These are phyloP conservation scores for Neuroterus valhalla DNA, from an alignment of 1,140 invertebrate genomes.

Conservation along the genomic window DNA sequence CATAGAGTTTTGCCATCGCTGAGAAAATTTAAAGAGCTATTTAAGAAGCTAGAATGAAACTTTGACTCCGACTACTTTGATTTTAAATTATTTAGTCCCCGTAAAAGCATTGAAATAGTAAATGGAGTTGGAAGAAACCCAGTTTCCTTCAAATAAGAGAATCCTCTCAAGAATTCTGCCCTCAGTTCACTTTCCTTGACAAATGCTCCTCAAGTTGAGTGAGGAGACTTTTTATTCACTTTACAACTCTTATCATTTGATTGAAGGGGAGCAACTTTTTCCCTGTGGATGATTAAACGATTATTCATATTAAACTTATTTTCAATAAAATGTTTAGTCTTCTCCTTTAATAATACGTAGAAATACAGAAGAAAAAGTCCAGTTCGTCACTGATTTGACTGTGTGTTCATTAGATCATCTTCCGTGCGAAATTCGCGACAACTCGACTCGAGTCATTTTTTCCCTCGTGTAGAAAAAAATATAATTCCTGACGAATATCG, in stretches of 20 bases:
- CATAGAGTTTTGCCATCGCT: too few relatives aligned
- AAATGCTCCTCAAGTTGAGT: neutral
- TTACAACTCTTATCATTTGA: too few relatives aligned
- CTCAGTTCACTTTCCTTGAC: neutral
- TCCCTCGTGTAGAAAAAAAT: neutral
- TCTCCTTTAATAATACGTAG: too few relatives aligned
- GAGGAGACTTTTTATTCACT: too few relatives aligned
- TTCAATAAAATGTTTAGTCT: too few relatives aligned
- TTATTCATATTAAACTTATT: too few relatives aligned
- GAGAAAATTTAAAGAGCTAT: too few relatives aligned
- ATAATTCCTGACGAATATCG: constrained; percentile 2
- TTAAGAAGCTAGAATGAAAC: too few relatives aligned
- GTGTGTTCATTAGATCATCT: neutral
- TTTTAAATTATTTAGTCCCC: neutral
- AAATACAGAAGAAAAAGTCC: neutral
- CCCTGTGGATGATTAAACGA: too few relatives aligned
- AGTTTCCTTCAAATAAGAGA: neutral
- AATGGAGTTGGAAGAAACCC: neutral
- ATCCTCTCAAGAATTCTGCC: neutral
- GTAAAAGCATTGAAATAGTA: constrained; percentile 22
- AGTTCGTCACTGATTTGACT: neutral
- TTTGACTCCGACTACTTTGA: too few relatives aligned
- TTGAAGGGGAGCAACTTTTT: too few relatives aligned
- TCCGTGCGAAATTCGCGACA: constrained; percentile 15
- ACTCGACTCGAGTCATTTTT: constrained; percentile 20